Evolutionary conservation across 2,888 invertebrate species (phyloP).

Genomic region (Cheiracanthium punctorium): DNA sequence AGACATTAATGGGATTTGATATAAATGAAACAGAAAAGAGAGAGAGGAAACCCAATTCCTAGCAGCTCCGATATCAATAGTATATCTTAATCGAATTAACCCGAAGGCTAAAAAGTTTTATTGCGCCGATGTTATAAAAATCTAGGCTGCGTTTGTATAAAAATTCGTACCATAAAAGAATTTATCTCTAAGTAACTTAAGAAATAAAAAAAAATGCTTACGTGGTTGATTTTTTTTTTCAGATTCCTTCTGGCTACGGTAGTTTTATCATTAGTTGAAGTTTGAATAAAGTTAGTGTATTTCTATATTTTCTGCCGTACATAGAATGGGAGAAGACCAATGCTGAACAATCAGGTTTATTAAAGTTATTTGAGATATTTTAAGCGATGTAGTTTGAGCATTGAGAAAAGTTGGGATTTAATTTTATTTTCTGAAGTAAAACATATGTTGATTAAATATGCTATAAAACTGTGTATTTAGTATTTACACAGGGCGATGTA

Average conservation of each 20-base stretch:
- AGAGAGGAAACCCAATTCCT: not conserved
- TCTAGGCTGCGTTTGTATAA: not conserved
- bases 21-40: not conserved
- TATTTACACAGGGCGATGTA: no score
- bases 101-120: slow-evolving; percentile 2
- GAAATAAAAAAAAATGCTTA: not conserved
- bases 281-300: not conserved
- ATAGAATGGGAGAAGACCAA: no score
- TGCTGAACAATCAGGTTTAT: no score
- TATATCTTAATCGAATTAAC: slow-evolving; percentile 8
- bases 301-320: no score
- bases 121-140: not conserved
- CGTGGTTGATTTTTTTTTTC: not conserved
- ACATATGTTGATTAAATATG: no score
- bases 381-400: no score
- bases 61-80: not conserved
- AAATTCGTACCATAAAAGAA: not conserved
- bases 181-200: not conserved
- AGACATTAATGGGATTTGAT: not conserved
- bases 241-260: not conserved
- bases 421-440: no score
- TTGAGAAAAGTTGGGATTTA: no score
- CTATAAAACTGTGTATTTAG: no score
- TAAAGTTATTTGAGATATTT: no score
- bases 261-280: not conserved